Conservation (phyloP, 2,113 vertebrate genomes). For the Podarcis cretensis region DNA sequence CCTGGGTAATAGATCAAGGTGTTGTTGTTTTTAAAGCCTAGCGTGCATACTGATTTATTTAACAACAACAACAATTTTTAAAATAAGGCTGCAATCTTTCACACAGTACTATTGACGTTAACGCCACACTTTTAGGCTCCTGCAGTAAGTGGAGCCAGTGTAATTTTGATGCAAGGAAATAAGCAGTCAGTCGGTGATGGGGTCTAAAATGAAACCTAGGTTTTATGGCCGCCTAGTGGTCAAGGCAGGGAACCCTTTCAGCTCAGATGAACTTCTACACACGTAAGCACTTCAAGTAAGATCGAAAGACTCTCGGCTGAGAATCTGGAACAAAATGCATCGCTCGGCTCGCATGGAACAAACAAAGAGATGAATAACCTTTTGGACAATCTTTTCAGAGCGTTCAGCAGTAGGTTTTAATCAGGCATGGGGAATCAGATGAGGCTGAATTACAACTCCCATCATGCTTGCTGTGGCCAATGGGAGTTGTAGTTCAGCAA, state of each 20-base stretch:
- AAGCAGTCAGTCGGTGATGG: too few species aligned
- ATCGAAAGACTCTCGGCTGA: neutral
- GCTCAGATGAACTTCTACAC: neutral
- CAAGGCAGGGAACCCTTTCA: neutral
- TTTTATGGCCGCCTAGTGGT: neutral
- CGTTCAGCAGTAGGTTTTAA: too few species aligned
- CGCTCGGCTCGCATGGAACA: neutral
- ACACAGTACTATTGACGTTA: neutral
- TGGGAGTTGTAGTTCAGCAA: too few species aligned
- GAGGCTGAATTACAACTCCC: too few species aligned
- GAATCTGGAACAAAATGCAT: neutral
- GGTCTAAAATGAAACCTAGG: neutral
- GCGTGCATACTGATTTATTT: neutral
- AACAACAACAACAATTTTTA: neutral
- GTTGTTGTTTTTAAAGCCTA: too few species aligned
- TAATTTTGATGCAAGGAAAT: neutral
- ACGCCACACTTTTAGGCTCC: neutral
- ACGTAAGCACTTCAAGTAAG: neutral
- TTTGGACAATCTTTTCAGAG: too few species aligned
- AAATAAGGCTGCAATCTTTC: neutral
- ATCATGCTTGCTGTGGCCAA: too few species aligned
- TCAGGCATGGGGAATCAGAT: too few species aligned
- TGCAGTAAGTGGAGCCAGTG: neutral
- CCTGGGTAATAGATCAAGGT: neutral
- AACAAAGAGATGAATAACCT: neutral